These are phyloP conservation scores for Tyrannus savana DNA, from an alignment of 2,113 vertebrate species.

Conservation along the genomic window DNA sequence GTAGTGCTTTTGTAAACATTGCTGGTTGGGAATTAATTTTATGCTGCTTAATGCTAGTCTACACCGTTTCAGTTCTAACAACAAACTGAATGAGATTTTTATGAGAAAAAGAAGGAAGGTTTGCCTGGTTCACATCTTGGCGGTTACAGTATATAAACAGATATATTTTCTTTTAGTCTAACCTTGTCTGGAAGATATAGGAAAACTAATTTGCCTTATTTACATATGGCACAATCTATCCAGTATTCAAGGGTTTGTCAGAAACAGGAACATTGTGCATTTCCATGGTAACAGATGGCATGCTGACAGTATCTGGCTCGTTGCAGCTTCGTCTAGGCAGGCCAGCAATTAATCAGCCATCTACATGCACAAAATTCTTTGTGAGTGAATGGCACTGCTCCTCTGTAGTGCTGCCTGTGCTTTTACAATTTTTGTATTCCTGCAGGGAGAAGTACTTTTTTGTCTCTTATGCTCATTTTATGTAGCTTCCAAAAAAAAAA, in stretches of 20 bases:
- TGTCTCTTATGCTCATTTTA: slow-evolving; percentile 81
- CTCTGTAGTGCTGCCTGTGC: slow-evolving; percentile 85
- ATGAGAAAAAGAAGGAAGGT: slow-evolving; percentile 60
- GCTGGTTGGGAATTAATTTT: slow-evolving; percentile 66
- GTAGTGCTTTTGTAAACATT: slow-evolving; percentile 67
- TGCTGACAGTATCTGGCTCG: slow-evolving; percentile 89
- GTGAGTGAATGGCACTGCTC: slow-evolving; percentile 86
- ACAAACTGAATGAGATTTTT: slow-evolving; percentile 63
- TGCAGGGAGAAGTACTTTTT: slow-evolving; percentile 87
- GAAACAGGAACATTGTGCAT: slow-evolving; percentile 88
- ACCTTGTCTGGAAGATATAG: slow-evolving; percentile 87
- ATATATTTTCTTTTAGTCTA: slow-evolving; percentile 85
- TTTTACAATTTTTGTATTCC: slow-evolving; percentile 86
- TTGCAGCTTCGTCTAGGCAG: slow-evolving; percentile 87
- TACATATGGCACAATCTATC: slow-evolving; percentile 89
- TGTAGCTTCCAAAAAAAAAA: slow-evolving; percentile 75
- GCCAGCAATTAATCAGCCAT: slow-evolving; percentile 91
- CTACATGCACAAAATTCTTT: slow-evolving; percentile 88
- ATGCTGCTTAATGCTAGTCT: slow-evolving; percentile 52
- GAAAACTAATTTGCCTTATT: slow-evolving; percentile 91
- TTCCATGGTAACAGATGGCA: slow-evolving; percentile 92
- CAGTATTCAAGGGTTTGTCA: slow-evolving; percentile 87
- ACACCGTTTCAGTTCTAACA: slow-evolving; percentile 65
- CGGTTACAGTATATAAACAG: slow-evolving; percentile 81
- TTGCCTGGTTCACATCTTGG: slow-evolving; percentile 66